Conservation (phyloP, 2,113 vertebrate genomes). For the Pristiophorus japonicus region DNA sequence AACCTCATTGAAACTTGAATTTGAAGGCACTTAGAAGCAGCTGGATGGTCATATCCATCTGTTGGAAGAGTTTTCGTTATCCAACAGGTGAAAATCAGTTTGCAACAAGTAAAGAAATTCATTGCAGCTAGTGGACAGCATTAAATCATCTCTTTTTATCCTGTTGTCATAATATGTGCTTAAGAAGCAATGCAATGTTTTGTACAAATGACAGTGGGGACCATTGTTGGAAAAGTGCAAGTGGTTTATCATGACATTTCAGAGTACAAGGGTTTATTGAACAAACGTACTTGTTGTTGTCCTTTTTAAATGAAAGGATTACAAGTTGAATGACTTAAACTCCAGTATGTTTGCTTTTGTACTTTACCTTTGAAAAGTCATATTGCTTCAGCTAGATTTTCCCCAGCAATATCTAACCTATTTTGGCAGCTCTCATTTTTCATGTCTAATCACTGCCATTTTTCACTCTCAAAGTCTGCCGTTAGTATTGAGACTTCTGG, state of each 20-base stretch:
- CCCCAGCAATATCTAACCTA: neutral
- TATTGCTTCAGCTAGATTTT: slow-evolving; percentile 3
- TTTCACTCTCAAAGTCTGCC: neutral
- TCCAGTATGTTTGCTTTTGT: neutral
- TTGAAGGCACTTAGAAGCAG: neutral
- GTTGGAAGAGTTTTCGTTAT: too few relatives aligned
- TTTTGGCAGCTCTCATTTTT: neutral
- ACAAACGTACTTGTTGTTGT: neutral
- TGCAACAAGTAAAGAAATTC: neutral
- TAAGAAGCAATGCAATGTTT: neutral
- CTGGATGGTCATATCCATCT: neutral
- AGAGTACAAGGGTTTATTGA: neutral
- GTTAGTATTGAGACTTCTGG: neutral
- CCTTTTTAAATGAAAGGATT: neutral
- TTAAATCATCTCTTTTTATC: neutral
- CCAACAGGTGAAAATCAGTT: neutral
- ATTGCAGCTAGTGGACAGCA: neutral
- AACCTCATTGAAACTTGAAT: neutral
- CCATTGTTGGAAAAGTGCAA: neutral
- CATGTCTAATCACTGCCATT: neutral
- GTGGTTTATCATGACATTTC: neutral
- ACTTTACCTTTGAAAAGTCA: neutral
- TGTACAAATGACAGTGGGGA: neutral
- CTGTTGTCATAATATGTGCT: neutral
- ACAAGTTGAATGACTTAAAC: neutral